phyloP scores from a whole-genome alignment of 2,113 vertebrate genomes.

The Sphyrna mokarran region DNA sequence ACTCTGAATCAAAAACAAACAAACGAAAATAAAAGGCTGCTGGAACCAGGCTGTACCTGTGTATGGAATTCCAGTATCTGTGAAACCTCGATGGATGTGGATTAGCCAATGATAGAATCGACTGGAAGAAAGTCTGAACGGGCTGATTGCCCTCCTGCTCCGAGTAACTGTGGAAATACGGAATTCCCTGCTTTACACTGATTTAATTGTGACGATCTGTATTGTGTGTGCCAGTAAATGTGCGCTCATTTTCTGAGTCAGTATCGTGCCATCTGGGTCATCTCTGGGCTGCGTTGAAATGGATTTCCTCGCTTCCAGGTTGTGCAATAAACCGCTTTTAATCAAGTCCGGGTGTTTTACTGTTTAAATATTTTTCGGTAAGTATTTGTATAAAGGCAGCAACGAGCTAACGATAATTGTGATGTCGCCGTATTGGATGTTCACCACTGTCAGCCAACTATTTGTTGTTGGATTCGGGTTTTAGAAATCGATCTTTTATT shows the following conservation, averaged over 20 bases:
- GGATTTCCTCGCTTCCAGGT: not conserved
- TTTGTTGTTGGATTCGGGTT: not conserved
- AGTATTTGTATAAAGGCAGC: not conserved
- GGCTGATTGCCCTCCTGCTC: not conserved
- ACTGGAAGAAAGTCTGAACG: not conserved
- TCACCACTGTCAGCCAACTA: not conserved
- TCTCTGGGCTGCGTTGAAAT: not conserved
- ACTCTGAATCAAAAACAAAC: not conserved
- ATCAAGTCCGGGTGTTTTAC: not conserved
- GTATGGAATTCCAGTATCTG: no score
- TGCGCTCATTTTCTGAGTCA: not conserved
- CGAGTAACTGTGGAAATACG: not conserved
- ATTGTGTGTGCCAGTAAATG: not conserved
- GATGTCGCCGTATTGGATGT: not conserved
- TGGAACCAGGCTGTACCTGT: no score
- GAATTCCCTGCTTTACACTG: not conserved
- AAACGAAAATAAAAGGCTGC: not conserved
- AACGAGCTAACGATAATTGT: not conserved
- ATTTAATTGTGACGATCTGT: not conserved
- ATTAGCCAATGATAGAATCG: not conserved
- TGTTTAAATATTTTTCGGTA: not conserved
- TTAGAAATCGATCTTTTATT: not conserved
- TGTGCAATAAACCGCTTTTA: not conserved
- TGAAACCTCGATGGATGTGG: not conserved
- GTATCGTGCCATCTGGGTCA: not conserved